phyloP scores from a whole-genome alignment of 2,113 vertebrate genomes.

The Aegotheles bennettii region DNA sequence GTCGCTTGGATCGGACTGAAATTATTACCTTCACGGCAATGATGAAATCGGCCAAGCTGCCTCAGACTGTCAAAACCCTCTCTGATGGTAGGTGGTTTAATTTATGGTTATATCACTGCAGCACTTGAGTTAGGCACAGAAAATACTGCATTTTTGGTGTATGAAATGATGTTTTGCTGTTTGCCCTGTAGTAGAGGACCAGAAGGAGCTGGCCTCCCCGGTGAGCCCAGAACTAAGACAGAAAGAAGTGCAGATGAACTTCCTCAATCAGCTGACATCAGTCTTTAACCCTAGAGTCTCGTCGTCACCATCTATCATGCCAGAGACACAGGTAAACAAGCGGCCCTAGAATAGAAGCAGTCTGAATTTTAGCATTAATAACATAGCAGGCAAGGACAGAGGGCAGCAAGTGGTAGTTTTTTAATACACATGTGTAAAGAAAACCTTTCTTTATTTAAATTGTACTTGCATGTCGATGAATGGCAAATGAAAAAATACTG shows the following conservation, averaged over 20 bases:
- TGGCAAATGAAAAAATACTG: neutral
- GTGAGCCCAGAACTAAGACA: slow-evolving; percentile 93
- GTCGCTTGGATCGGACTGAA: slow-evolving; percentile 94
- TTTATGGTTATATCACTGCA: neutral
- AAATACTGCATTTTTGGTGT: neutral
- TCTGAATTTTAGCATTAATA: neutral
- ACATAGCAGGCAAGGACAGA: neutral
- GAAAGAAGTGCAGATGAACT: slow-evolving; percentile 98
- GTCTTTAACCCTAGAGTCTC: slow-evolving; percentile 93
- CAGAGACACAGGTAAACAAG: slow-evolving; percentile 82
- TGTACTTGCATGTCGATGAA: neutral
- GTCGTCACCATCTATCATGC: slow-evolving; percentile 72
- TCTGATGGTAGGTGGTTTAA: slow-evolving; percentile 83
- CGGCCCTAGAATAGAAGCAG: neutral
- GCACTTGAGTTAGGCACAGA: neutral
- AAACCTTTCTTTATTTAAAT: neutral
- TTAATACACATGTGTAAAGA: neutral
- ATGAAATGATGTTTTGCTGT: neutral
- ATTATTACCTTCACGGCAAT: slow-evolving; percentile 99
- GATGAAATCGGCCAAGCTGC: slow-evolving; percentile 99
- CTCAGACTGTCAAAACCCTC: slow-evolving; percentile 96
- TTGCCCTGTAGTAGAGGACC: slow-evolving; percentile 87
- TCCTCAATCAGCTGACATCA: slow-evolving; percentile 94
- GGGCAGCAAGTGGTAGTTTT: neutral
- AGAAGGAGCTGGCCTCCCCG: slow-evolving; percentile 89